A percentile compares a stretch with the other conserved stretches of the same genome.
Conservation (phyloP, 2,113 vertebrate genomes). For the Cardinalis cardinalis region DNA sequence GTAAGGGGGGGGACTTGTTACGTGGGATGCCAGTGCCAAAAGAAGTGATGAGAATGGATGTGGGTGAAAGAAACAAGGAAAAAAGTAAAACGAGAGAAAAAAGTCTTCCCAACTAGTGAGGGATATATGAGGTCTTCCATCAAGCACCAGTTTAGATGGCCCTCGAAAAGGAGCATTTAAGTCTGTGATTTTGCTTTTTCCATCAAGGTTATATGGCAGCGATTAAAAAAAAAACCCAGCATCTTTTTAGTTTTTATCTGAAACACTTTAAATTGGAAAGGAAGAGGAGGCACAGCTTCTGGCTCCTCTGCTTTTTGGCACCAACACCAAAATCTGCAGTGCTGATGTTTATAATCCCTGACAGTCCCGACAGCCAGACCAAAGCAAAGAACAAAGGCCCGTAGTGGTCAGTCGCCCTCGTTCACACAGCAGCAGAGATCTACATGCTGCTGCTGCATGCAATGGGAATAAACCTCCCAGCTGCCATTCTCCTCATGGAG, state of each 20-base stretch:
- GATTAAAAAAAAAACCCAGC: not conserved
- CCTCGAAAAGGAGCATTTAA: not conserved
- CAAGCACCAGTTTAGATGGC: not conserved
- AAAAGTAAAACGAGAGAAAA: not conserved
- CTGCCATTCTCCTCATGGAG: not conserved
- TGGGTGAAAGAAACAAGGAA: not conserved
- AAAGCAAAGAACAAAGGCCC: not conserved
- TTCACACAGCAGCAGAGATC: not conserved
- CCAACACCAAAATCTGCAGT: not conserved
- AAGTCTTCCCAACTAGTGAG: not conserved
- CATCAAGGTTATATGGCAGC: not conserved
- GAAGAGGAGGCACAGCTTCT: not conserved
- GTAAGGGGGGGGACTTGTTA: not conserved
- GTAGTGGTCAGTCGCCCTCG: fast-evolving
- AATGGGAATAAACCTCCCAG: not conserved
- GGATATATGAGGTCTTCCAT: not conserved
- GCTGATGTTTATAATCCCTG: not conserved
- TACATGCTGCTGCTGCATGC: not conserved
- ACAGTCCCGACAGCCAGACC: not conserved
- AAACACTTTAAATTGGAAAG: not conserved
- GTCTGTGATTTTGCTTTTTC: not conserved
- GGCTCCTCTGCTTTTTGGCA: not conserved
- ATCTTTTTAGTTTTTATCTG: not conserved
- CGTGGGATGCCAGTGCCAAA: fast-evolving
- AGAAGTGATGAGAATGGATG: fast-evolving